These are phyloP conservation scores for Diachasma alloeum DNA, from an alignment of 1,140 invertebrate species.

Conservation along the genomic window DNA sequence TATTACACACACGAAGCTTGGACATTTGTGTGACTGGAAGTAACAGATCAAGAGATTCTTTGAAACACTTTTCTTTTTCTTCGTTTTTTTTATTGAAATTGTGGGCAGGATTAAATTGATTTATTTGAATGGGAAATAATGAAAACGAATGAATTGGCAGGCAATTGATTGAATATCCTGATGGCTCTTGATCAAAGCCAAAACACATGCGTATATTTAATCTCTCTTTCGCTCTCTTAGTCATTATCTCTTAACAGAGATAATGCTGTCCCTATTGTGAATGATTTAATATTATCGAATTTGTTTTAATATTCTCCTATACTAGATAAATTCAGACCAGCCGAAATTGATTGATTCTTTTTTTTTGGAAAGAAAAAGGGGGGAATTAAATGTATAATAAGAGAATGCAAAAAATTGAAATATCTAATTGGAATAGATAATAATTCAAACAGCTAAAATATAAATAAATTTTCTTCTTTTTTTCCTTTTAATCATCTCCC, in stretches of 20 bases:
- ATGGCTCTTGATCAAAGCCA: background rate
- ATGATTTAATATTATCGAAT: constrained; percentile 40
- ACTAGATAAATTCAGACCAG: constrained; percentile 63
- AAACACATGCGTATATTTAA: constrained; percentile 1
- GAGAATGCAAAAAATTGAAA: constrained; percentile 31
- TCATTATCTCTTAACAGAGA: background rate
- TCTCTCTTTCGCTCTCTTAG: background rate
- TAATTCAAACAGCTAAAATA: constrained; percentile 53
- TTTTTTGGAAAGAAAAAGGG: constrained; percentile 44
- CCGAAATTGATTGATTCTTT: constrained; percentile 58
- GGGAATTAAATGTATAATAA: constrained; percentile 40
- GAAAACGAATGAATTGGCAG: background rate
- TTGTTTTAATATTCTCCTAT: constrained; percentile 36
- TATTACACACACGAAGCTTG: constrained; percentile 4
- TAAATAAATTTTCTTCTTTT: constrained; percentile 54
- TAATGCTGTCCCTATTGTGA: constrained; percentile 36
- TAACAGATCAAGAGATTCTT: constrained; percentile 1
- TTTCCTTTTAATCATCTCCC: background rate
- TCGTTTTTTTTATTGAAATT: background rate
- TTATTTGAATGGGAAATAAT: background rate
- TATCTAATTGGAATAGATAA: constrained; percentile 51
- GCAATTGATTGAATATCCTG: background rate
- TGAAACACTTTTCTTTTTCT: background rate
- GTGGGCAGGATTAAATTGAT: background rate
- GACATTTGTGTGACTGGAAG: constrained; percentile 9